Conservation (phyloP, 2,888 invertebrate species). For the Clepsis dumicolana region DNA sequence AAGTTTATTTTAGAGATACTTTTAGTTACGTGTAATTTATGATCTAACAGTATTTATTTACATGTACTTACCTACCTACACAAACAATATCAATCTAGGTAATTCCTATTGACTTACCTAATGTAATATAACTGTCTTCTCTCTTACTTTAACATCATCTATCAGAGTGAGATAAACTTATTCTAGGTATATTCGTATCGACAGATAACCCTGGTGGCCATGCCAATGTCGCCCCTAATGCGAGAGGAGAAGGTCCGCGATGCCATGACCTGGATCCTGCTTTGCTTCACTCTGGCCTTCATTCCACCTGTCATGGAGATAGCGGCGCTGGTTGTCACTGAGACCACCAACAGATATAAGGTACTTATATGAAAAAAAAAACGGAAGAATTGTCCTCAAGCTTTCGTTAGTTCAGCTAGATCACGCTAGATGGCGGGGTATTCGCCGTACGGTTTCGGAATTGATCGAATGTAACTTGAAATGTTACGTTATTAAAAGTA, state of each 20-base stretch:
- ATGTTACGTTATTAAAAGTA: neutral
- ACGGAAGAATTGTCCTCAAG: no score
- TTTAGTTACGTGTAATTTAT: no score
- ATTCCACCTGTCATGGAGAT: constrained; percentile 73
- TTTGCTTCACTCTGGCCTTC: constrained; percentile 71
- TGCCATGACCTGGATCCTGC: constrained; percentile 65
- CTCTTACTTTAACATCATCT: no score
- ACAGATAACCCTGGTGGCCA: constrained; percentile 68
- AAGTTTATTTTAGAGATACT: no score
- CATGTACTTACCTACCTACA: no score
- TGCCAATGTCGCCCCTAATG: constrained; percentile 79
- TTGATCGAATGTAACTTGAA: neutral
- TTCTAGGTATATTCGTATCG: neutral
- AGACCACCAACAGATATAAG: constrained; percentile 66
- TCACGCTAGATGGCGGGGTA: constrained; percentile 8
- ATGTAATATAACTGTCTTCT: no score
- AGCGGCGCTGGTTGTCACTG: constrained; percentile 66
- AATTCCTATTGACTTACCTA: no score
- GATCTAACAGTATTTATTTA: no score
- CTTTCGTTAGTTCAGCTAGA: neutral
- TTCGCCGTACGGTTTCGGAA: neutral
- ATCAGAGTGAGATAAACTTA: no score
- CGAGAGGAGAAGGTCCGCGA: constrained; percentile 59
- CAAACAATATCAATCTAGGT: no score
- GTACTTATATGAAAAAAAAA: constrained; percentile 49